Evolutionary conservation across 2,888 invertebrate genomes (phyloP).

Genomic region (Petrolisthes cinctipes): DNA sequence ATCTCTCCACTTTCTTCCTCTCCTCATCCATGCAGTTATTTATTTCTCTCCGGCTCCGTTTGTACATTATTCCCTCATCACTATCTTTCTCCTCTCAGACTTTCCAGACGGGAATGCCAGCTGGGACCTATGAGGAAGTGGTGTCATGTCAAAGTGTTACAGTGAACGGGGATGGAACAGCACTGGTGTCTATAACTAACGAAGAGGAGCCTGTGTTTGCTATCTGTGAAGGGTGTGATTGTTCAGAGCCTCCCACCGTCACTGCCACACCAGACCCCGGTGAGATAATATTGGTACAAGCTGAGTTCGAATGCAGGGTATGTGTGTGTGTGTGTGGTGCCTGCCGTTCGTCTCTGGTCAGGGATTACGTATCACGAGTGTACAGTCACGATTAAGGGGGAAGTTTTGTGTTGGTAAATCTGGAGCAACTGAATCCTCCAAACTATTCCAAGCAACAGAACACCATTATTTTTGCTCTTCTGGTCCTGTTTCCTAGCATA

Average conservation of each 20-base stretch:
- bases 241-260: slow-evolving; percentile 39
- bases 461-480: too few relatives aligned
- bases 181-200: slow-evolving; percentile 41
- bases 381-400: too few relatives aligned
- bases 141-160: slow-evolving; percentile 69
- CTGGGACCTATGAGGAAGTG: slow-evolving; percentile 72
- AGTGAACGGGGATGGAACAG: slow-evolving; percentile 68
- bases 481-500: too few relatives aligned
- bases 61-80: background rate
- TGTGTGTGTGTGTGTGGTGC: too few relatives aligned
- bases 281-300: background rate
- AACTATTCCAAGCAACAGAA: too few relatives aligned
- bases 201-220: slow-evolving; percentile 66
- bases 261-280: slow-evolving; percentile 45
- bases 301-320: too few relatives aligned
- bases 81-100: slow-evolving; percentile 63
- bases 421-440: too few relatives aligned
- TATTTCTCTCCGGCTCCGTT: too few relatives aligned
- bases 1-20: background rate
- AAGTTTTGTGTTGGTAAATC: too few relatives aligned
- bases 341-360: too few relatives aligned
- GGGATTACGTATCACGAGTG: too few relatives aligned
- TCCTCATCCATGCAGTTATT: background rate
- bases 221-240: slow-evolving; percentile 67
- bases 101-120: slow-evolving; percentile 67